Evolutionary conservation across 2,113 vertebrate genomes (phyloP), one percentile per base, ranked within the genome.

Genomic region (Vombatus ursinus): DNA sequence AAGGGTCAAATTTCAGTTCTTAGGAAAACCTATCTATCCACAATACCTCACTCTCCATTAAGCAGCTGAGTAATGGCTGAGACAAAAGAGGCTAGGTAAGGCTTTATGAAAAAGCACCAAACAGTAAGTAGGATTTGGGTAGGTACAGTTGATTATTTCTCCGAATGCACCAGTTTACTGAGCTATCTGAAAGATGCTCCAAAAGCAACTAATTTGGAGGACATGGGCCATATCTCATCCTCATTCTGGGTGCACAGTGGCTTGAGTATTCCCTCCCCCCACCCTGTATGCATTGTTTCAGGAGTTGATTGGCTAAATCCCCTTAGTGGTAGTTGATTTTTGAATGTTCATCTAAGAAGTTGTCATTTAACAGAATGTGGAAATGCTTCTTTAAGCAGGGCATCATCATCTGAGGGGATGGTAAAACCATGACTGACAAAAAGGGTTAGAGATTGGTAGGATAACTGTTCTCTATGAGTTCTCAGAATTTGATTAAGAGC

Each of bases 401-500:
- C 92, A 47, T 50, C 22, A 44, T 44, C 44, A 44, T n/a, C 23
- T 89, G 22, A 37, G 90, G 96, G 57, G 89, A 94, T 53, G 37
- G 93, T 92, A 95, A 93, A 95, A 95, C 57, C 28, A 89, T 95
- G 93, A 91, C 28, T 96, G 52, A 91, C 90, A 52, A 92, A 0
- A 3, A 48, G 96, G 92, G 37, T 51, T 93, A 57, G 93, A 94
- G 95, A 97, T 93, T 94, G 61, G 92, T 94, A 49, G 91, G 96
- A 96, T 52, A 97, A 31, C 77, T 96, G 3, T 68, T 26, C 96
- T 48, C 91, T 97, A 95, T 23, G 93, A 98, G 91, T 24, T 96
- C 96, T 97, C 94, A 97, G 97, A 95, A 97, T 89, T 90, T 98
- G 97, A 98, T 97, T 98, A 97, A 98, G 97, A 97, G 94, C 93